phyloP scores from a whole-genome alignment of 2,113 vertebrate genomes.

The Macquaria ambigua region DNA sequence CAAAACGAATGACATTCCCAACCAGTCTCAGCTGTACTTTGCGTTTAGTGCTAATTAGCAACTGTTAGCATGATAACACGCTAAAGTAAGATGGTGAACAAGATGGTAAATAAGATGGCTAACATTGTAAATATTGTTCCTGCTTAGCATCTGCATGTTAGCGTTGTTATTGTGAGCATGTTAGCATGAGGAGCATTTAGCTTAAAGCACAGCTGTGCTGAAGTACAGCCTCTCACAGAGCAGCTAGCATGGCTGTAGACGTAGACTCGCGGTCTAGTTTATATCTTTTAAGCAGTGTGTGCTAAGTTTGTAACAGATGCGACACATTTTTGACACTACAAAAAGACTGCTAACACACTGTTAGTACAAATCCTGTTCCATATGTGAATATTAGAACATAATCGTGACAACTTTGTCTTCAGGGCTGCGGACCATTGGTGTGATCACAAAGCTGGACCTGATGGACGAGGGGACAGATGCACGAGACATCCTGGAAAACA shows the following conservation, averaged over 20 bases:
- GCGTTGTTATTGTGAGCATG: background rate
- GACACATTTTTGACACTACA: background rate
- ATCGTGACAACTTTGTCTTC: conserved; percentile 13
- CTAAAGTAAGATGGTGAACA: no score
- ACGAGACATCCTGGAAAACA: conserved; percentile 95
- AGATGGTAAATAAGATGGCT: background rate
- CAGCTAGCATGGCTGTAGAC: background rate
- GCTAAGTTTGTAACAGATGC: background rate
- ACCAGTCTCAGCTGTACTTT: background rate
- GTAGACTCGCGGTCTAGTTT: background rate
- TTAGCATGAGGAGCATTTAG: background rate
- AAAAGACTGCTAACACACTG: background rate
- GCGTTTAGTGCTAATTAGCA: background rate
- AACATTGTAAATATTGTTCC: background rate
- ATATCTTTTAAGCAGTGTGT: background rate
- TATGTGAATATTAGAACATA: background rate
- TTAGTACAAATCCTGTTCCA: background rate
- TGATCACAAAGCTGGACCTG: conserved; percentile 97
- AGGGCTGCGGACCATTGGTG: conserved; percentile 95
- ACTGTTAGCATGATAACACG: no score
- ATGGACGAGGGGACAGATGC: conserved; percentile 98
- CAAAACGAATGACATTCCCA: background rate
- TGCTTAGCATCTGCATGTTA: background rate
- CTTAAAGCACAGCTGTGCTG: no score
- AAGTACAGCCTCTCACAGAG: background rate